Conservation (phyloP, 2,888 invertebrate genomes). For the Quadroppia sp. region DNA sequence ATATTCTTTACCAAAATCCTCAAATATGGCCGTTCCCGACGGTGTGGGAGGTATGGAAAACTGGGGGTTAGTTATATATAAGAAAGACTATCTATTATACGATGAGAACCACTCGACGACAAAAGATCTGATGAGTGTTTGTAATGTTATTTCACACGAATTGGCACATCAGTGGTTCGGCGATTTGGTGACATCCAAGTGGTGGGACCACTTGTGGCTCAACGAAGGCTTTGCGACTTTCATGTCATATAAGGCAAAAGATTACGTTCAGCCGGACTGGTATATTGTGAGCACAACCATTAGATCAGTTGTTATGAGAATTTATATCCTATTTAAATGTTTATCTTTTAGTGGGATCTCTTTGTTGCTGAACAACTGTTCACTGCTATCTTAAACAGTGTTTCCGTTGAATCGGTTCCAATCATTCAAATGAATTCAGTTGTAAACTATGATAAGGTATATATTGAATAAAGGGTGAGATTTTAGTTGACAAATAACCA, state of each 20-base stretch:
- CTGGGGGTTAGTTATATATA: slow-evolving; percentile 65
- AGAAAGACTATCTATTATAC: slow-evolving; percentile 68
- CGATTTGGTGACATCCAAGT: slow-evolving; percentile 51
- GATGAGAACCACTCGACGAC: slow-evolving; percentile 66
- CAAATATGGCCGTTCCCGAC: slow-evolving; percentile 61
- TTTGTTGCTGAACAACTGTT: too few species aligned
- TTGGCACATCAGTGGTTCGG: slow-evolving; percentile 59
- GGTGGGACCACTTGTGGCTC: slow-evolving; percentile 88
- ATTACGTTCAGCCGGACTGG: slow-evolving; percentile 65
- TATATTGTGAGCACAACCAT: slow-evolving; percentile 56
- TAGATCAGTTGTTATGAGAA: too few species aligned
- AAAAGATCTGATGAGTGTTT: slow-evolving; percentile 66
- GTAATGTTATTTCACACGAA: slow-evolving; percentile 71
- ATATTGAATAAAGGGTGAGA: slow-evolving; percentile 58
- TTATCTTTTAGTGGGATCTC: too few species aligned
- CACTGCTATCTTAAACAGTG: too few species aligned
- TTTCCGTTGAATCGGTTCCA: too few species aligned
- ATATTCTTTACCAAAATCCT: slow-evolving; percentile 53
- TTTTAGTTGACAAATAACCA: too few species aligned
- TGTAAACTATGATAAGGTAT: background rate
- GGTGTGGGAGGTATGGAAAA: slow-evolving; percentile 74
- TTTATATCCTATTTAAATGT: too few species aligned
- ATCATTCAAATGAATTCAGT: slow-evolving; percentile 40
- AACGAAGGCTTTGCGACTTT: slow-evolving; percentile 59
- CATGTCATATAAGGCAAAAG: slow-evolving; percentile 56